Conservation (phyloP, 2,888 invertebrate species). For the Caenorhabditis imperialis region DNA sequence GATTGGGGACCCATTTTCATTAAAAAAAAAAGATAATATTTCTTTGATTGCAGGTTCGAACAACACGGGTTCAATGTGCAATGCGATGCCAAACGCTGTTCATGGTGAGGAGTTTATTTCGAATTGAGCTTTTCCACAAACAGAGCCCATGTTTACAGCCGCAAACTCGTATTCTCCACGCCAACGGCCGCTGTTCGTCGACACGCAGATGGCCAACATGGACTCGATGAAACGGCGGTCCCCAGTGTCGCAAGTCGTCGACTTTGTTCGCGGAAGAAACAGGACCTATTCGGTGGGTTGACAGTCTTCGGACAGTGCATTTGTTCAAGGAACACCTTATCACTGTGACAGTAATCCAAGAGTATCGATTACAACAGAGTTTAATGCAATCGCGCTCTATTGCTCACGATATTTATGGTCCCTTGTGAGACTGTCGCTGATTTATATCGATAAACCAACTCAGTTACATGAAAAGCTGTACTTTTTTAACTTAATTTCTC, state of each 20-base stretch:
- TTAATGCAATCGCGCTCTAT: no score
- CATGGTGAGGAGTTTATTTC: conserved; percentile 12
- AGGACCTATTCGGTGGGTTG: conserved; percentile 59
- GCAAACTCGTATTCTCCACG: conserved; percentile 57
- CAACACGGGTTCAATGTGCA: conserved; percentile 28
- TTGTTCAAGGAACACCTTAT: background rate
- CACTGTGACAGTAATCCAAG: no score
- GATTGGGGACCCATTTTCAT: background rate
- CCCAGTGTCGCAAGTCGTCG: conserved; percentile 63
- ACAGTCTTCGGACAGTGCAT: background rate
- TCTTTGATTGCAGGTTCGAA: conserved; percentile 12
- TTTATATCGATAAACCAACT: no score
- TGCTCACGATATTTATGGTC: no score
- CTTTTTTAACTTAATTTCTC: no score
- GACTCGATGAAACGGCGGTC: conserved; percentile 50
- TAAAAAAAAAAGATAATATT: no score
- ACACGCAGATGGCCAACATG: conserved; percentile 67
- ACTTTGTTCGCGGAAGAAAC: conserved; percentile 63
- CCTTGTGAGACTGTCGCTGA: no score
- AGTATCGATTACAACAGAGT: no score
- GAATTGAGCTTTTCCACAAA: background rate
- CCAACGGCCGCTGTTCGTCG: conserved; percentile 65
- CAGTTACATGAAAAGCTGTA: no score
- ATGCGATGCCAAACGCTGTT: conserved; percentile 4
- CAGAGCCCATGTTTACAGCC: conserved; percentile 11